Conservation (phyloP, 2,888 invertebrate species). For the Unio pictorum region DNA sequence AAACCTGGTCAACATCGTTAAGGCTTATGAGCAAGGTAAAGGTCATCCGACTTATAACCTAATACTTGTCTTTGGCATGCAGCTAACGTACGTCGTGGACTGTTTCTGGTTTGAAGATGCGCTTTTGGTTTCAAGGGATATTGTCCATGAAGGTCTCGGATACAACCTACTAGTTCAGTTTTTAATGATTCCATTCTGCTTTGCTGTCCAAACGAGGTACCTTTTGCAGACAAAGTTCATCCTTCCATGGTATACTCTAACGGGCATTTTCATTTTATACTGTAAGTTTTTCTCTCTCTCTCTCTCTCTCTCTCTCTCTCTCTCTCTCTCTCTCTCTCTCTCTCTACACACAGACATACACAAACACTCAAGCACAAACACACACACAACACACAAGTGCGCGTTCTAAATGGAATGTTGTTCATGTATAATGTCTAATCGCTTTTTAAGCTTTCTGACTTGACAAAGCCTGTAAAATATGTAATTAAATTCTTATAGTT, state of each 20-base stretch:
- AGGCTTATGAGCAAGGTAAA: conserved; percentile 12
- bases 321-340: background rate
- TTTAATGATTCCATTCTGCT: conserved; percentile 41
- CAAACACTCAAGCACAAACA: too few relatives aligned
- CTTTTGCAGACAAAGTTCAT: conserved; percentile 15
- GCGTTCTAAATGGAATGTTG: too few relatives aligned
- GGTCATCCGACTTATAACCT: conserved; percentile 3
- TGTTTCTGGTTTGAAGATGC: conserved; percentile 39
- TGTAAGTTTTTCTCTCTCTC: conserved; percentile 12
- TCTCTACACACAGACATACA: background rate
- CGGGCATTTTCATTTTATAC: conserved; percentile 11
- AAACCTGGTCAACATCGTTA: conserved; percentile 24
- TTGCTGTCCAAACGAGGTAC: conserved; percentile 35
- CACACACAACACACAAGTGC: too few relatives aligned
- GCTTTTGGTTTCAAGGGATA: conserved; percentile 37
- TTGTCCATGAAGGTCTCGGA: conserved; percentile 36
- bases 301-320: background rate
- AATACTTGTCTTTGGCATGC: conserved; percentile 16
- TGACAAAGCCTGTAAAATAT: too few relatives aligned
- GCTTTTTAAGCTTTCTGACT: too few relatives aligned
- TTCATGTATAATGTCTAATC: too few relatives aligned
- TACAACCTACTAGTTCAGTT: conserved; percentile 34
- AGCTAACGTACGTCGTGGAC: conserved; percentile 31
- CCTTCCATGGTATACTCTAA: conserved; percentile 9
- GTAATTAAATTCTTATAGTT: too few relatives aligned